phyloP scores from a whole-genome alignment of 2,113 vertebrate species.

The Podiceps cristatus region DNA sequence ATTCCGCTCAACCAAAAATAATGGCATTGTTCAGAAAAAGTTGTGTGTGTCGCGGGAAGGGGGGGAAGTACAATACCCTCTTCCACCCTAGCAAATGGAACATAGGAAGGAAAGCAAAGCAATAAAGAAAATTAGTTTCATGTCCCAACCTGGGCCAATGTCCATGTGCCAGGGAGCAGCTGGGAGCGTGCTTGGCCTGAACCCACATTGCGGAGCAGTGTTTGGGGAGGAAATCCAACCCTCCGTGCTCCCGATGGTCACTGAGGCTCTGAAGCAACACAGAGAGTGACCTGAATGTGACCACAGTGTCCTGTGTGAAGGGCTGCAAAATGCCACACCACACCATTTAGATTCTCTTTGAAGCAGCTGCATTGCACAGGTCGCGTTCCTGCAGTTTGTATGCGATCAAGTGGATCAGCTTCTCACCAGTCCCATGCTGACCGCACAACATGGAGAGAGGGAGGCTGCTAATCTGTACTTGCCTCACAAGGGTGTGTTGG shows the following conservation, averaged over 20 bases:
- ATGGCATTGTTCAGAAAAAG: background rate
- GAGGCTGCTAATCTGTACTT: background rate
- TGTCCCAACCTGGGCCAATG: background rate
- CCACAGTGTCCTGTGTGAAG: background rate
- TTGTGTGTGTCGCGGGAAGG: no score
- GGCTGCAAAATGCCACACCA: background rate
- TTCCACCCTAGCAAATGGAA: background rate
- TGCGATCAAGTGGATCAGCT: no score
- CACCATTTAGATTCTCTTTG: no score
- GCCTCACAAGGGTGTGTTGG: background rate
- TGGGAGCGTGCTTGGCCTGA: background rate
- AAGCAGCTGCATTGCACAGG: background rate
- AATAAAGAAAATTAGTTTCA: background rate
- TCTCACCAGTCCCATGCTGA: rapidly evolving
- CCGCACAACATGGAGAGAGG: background rate
- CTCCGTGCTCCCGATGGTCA: rapidly evolving
- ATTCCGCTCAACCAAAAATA: background rate
- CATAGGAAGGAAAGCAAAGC: background rate
- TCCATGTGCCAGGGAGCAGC: background rate
- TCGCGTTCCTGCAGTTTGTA: rapidly evolving
- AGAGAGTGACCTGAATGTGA: background rate
- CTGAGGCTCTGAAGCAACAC: background rate
- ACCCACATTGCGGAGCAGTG: rapidly evolving
- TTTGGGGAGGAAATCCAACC: background rate
- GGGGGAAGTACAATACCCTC: background rate